These are phyloP conservation scores for Drepana falcataria DNA, from an alignment of 2,888 invertebrate genomes.

Conservation along the genomic window DNA sequence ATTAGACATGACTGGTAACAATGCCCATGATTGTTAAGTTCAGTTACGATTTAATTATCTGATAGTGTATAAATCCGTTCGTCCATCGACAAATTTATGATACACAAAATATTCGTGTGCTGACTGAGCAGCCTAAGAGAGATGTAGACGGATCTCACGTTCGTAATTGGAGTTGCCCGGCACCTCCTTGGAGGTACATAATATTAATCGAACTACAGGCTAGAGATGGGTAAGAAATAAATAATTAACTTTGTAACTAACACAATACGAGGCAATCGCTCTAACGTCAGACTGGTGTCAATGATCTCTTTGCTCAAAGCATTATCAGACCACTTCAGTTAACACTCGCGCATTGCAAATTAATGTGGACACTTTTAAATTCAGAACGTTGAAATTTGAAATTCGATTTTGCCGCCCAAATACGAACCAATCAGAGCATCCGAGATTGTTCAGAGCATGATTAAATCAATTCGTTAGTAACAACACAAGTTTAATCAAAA, in stretches of 20 bases:
- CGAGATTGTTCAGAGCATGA: slow-evolving; percentile 16
- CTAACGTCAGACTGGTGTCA: slow-evolving; percentile 32
- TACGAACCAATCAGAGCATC: neutral
- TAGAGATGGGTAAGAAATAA: slow-evolving; percentile 39
- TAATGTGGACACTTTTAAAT: neutral
- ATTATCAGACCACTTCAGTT: neutral
- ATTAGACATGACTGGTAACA: no score
- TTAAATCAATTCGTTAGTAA: slow-evolving; percentile 23
- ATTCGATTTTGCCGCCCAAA: no score
- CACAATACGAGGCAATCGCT: slow-evolving; percentile 13
- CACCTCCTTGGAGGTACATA: neutral
- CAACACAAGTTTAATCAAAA: slow-evolving; percentile 33
- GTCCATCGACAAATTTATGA: no score
- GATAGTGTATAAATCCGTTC: no score
- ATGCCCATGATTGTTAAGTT: no score
- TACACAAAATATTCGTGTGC: no score
- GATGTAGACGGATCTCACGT: no score
- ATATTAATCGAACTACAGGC: slow-evolving; percentile 27
- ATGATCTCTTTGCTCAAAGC: slow-evolving; percentile 22
- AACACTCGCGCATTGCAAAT: neutral
- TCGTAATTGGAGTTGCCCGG: no score
- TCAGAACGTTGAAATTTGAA: neutral
- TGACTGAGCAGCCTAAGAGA: no score
- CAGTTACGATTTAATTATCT: no score
- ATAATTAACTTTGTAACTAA: slow-evolving; percentile 12